Percentiles rank a stretch among this genome's conserved stretches.
Evolutionary conservation across 2,113 vertebrate genomes (phyloP).

Genomic region (Oncorhynchus keta): DNA sequence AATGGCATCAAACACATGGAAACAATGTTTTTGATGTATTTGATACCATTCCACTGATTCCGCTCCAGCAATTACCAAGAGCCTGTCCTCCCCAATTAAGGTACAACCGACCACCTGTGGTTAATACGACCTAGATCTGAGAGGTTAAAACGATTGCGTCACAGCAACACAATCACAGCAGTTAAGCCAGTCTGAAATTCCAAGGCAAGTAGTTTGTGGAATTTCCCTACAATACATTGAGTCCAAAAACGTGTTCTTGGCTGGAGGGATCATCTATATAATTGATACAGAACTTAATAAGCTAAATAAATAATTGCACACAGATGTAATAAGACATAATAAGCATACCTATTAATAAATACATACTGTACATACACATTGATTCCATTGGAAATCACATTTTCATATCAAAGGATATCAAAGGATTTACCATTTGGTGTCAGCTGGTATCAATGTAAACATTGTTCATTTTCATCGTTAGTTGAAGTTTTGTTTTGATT

Average conservation of each 20-base stretch:
- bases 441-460: slow-evolving; percentile 72
- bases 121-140: neutral
- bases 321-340: neutral
- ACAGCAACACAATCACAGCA: slow-evolving; percentile 55
- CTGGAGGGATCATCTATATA: slow-evolving; percentile 21
- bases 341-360: neutral
- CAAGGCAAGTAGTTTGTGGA: slow-evolving; percentile 67
- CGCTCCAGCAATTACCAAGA: too few relatives aligned
- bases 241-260: slow-evolving; percentile 1
- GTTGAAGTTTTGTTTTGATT: slow-evolving; percentile 36
- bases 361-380: slow-evolving; percentile 34
- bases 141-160: slow-evolving; percentile 52
- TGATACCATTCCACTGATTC: too few relatives aligned
- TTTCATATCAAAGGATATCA: slow-evolving; percentile 55
- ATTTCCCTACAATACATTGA: slow-evolving; percentile 50
- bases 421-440: slow-evolving; percentile 58
- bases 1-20: too few relatives aligned
- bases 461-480: slow-evolving; percentile 47
- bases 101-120: neutral
- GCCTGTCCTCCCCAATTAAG: too few relatives aligned
- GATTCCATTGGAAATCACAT: slow-evolving; percentile 39
- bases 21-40: too few relatives aligned
- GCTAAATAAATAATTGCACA: slow-evolving; percentile 44
- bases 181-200: slow-evolving; percentile 60
- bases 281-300: slow-evolving; percentile 42